A percentile compares a stretch with the other conserved stretches of the same genome.
Evolutionary conservation across 2,113 vertebrate species (phyloP).

Genomic region (Pituophis catenifer): DNA sequence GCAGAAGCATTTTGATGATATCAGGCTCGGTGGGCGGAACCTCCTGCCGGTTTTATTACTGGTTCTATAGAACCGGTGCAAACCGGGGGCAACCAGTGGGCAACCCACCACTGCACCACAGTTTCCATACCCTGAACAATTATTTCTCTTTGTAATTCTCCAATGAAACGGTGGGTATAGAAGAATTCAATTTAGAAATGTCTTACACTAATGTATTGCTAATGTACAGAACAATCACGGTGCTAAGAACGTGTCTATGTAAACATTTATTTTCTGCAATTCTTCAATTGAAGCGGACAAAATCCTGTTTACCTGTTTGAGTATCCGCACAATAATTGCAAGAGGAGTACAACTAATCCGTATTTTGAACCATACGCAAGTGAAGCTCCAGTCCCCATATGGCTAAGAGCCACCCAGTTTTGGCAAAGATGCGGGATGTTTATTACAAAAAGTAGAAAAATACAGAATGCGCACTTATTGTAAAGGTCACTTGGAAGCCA

Average conservation of each 20-base stretch:
- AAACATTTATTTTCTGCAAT: not conserved
- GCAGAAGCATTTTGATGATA: too few species aligned
- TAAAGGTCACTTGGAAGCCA: constrained; percentile 30
- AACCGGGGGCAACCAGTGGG: too few species aligned
- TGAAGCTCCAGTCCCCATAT: constrained; percentile 17
- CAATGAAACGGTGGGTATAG: not conserved
- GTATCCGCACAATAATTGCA: not conserved
- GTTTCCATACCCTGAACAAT: not conserved
- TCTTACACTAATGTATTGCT: not conserved
- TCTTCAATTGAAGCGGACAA: not conserved
- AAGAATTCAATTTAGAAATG: not conserved
- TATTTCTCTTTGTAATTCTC: not conserved
- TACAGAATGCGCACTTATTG: constrained; percentile 35
- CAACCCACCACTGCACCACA: not conserved
- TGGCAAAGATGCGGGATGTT: constrained; percentile 11
- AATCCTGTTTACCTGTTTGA: not conserved
- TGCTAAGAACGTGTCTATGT: not conserved
- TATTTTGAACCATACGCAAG: constrained; percentile 12
- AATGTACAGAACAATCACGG: not conserved
- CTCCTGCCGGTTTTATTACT: too few species aligned
- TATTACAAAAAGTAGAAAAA: constrained; percentile 24
- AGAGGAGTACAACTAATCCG: not conserved
- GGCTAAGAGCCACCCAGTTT: constrained; percentile 15
- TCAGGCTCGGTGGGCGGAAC: too few species aligned
- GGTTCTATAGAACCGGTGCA: too few species aligned